These are phyloP conservation scores for Acromyrmex charruanus DNA, from an alignment of 1,140 invertebrate genomes.

Conservation along the genomic window DNA sequence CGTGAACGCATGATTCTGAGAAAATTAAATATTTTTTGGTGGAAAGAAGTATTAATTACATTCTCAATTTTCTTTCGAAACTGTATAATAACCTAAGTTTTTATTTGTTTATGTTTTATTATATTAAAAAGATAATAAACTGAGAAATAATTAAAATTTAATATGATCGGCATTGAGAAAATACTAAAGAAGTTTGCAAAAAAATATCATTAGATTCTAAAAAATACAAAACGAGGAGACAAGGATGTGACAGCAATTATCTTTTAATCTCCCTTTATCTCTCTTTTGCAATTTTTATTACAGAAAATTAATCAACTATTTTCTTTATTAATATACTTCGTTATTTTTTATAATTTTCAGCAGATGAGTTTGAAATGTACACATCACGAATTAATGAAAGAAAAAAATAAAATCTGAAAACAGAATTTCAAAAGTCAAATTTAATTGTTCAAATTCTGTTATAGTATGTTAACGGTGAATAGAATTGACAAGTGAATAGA, in stretches of 20 bases:
- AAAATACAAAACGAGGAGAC: neutral
- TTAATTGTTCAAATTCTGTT: conserved; percentile 3
- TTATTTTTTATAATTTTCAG: neutral
- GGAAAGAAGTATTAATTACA: neutral
- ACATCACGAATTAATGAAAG: neutral
- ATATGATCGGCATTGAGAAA: neutral
- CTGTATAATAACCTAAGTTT: neutral
- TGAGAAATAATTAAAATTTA: neutral
- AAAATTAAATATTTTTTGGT: neutral
- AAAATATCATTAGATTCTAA: neutral
- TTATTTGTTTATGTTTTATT: neutral
- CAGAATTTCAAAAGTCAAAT: conserved; percentile 9
- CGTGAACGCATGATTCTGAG: neutral
- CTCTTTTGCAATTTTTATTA: conserved; percentile 8
- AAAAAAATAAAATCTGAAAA: neutral
- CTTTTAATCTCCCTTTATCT: neutral
- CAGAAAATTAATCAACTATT: neutral
- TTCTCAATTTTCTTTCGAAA: neutral
- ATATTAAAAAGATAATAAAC: neutral
- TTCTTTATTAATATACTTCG: neutral
- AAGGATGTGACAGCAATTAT: neutral
- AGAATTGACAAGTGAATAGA: neutral
- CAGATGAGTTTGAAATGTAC: neutral
- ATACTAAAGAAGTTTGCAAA: neutral
- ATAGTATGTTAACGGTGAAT: neutral